Percentiles rank a stretch among this genome's conserved stretches.
Evolutionary conservation across 2,113 vertebrate genomes (phyloP).

Genomic region (Ciconia maguari): DNA sequence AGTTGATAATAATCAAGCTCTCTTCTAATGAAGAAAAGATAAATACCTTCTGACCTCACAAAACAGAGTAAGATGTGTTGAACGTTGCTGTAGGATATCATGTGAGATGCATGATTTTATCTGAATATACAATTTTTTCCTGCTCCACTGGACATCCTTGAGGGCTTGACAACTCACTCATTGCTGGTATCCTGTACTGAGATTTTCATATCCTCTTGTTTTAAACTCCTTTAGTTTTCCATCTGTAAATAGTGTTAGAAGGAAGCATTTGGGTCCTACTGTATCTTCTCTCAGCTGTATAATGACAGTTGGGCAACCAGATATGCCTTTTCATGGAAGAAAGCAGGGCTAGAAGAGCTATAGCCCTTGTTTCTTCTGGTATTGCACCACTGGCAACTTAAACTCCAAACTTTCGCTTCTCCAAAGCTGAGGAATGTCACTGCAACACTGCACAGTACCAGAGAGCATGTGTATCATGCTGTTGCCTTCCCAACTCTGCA

Average conservation of each 20-base stretch:
- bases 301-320: not conserved
- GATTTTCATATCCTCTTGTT: not conserved
- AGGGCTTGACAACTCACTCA: not conserved
- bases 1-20: not conserved
- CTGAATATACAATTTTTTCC: not conserved
- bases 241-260: not conserved
- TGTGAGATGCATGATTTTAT: not conserved
- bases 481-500: not conserved
- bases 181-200: not conserved
- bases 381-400: not conserved
- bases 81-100: not conserved
- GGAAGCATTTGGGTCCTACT: not conserved
- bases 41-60: not conserved
- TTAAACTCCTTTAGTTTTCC: not conserved
- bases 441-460: fast-evolving
- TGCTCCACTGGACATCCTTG: not conserved
- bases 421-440: not conserved
- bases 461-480: fast-evolving
- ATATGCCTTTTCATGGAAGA: not conserved
- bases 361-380: not conserved
- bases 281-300: not conserved
- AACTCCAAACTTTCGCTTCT: not conserved
- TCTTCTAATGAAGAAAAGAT: not conserved
- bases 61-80: not conserved
- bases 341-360: not conserved